A percentile compares a stretch with the other conserved stretches of the same genome.
phyloP scores from a whole-genome alignment of 2,113 vertebrate species.

The Zonotrichia leucophrys region DNA sequence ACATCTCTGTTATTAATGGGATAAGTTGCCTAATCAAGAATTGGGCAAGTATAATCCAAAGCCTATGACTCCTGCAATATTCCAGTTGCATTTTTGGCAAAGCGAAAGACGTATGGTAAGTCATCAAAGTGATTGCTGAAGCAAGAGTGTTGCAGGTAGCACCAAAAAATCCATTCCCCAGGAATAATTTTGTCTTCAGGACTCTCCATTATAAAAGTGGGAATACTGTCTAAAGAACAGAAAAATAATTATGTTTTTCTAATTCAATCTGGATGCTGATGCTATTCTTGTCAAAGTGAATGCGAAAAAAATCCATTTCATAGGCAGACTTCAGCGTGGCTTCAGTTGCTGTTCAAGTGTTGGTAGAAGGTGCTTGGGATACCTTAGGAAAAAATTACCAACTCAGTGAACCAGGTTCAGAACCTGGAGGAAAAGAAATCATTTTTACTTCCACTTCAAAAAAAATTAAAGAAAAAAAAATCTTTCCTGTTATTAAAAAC shows the following conservation, averaged over 20 bases:
- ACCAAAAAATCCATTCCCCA: neutral
- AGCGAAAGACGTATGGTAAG: neutral
- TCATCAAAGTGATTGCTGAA: neutral
- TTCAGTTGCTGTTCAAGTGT: neutral
- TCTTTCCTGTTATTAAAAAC: slow-evolving; percentile 44
- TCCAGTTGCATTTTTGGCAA: neutral
- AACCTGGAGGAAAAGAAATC: neutral
- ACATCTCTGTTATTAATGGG: slow-evolving; percentile 29
- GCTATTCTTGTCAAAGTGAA: neutral
- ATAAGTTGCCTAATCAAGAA: slow-evolving; percentile 16
- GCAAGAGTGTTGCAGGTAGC: neutral
- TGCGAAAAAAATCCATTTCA: neutral
- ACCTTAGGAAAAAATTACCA: neutral
- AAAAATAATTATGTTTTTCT: neutral
- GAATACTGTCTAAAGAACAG: neutral
- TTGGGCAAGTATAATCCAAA: neutral
- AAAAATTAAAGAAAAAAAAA: slow-evolving; percentile 4
- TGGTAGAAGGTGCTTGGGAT: neutral
- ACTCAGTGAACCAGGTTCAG: neutral
- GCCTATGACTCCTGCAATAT: neutral
- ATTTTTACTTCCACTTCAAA: neutral
- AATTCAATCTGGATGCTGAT: neutral
- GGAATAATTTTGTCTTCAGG: neutral
- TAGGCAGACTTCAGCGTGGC: neutral
- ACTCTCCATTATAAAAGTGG: neutral